phyloP scores from a whole-genome alignment of 1,140 invertebrate genomes.

The Caerostris extrusa region DNA sequence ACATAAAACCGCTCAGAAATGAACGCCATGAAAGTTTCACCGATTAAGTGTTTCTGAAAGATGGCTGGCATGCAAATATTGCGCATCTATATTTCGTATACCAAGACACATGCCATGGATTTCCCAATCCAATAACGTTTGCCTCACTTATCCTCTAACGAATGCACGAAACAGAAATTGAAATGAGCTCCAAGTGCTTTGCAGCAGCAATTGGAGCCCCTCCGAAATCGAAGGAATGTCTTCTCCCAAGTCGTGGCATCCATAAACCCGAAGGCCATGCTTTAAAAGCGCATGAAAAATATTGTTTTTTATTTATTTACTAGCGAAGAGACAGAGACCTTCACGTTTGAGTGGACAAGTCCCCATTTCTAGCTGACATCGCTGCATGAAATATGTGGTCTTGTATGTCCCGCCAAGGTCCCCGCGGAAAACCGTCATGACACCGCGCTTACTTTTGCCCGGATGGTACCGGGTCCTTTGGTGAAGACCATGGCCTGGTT shows the following conservation, averaged over 20 bases:
- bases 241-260: slow-evolving; percentile 27
- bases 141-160: neutral
- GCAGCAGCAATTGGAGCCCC: slow-evolving; percentile 8
- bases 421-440: neutral
- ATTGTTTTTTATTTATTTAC: neutral
- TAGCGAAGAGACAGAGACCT: slow-evolving; percentile 63
- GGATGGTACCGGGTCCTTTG: slow-evolving; percentile 34
- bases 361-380: slow-evolving; percentile 66
- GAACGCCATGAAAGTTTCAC: too few relatives aligned
- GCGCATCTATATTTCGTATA: too few relatives aligned
- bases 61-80: too few relatives aligned
- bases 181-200: neutral
- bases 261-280: slow-evolving; percentile 59
- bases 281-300: slow-evolving; percentile 52
- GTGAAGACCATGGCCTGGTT: slow-evolving; percentile 37
- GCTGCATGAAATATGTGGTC: slow-evolving; percentile 51
- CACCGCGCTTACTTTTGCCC: slow-evolving; percentile 20
- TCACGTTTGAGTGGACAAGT: slow-evolving; percentile 70
- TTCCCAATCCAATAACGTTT: neutral
- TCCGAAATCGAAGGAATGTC: slow-evolving; percentile 40
- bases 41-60: too few relatives aligned
- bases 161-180: neutral
- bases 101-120: neutral
- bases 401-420: slow-evolving; percentile 56
- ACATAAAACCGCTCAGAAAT: too few relatives aligned